These are phyloP conservation scores for Cetonia aurata DNA, from an alignment of 2,888 invertebrate genomes.

Conservation along the genomic window DNA sequence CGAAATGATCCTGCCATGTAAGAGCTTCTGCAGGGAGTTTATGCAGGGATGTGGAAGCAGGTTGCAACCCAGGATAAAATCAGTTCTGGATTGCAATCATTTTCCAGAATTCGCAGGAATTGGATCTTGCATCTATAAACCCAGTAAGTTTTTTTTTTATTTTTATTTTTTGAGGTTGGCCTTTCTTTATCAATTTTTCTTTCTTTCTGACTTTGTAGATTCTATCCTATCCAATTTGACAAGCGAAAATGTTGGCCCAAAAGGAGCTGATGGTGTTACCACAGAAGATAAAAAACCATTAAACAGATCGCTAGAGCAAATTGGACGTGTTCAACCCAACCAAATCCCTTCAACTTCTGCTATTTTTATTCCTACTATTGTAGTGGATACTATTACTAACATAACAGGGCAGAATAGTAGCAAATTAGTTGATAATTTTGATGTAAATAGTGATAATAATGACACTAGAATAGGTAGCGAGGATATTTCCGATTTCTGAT, in stretches of 20 bases:
- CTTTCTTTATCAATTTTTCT: slow-evolving; percentile 29
- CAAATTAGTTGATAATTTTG: no score
- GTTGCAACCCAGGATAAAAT: slow-evolving; percentile 77
- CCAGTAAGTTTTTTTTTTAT: slow-evolving; percentile 68
- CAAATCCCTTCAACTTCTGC: slow-evolving; percentile 38
- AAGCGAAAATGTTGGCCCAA: slow-evolving; percentile 36
- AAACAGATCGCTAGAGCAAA: slow-evolving; percentile 36
- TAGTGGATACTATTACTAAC: slow-evolving; percentile 22
- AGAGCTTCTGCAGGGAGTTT: slow-evolving; percentile 87
- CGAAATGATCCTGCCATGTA: slow-evolving; percentile 79
- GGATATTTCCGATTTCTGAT: no score
- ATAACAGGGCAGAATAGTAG: neutral
- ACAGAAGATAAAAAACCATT: slow-evolving; percentile 30
- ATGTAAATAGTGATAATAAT: slow-evolving; percentile 24
- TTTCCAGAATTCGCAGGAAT: slow-evolving; percentile 85
- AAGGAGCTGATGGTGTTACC: neutral
- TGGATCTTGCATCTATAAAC: slow-evolving; percentile 82
- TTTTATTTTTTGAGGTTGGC: slow-evolving; percentile 3
- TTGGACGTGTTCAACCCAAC: slow-evolving; percentile 23
- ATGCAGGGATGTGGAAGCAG: slow-evolving; percentile 85
- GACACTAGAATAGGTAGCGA: slow-evolving; percentile 6
- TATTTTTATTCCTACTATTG: slow-evolving; percentile 10
- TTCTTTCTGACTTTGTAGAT: slow-evolving; percentile 44
- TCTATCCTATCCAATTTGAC: slow-evolving; percentile 45
- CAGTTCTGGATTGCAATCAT: slow-evolving; percentile 80